These are phyloP conservation scores for Piprites chloris DNA, from an alignment of 2,113 vertebrate species.

Conservation along the genomic window DNA sequence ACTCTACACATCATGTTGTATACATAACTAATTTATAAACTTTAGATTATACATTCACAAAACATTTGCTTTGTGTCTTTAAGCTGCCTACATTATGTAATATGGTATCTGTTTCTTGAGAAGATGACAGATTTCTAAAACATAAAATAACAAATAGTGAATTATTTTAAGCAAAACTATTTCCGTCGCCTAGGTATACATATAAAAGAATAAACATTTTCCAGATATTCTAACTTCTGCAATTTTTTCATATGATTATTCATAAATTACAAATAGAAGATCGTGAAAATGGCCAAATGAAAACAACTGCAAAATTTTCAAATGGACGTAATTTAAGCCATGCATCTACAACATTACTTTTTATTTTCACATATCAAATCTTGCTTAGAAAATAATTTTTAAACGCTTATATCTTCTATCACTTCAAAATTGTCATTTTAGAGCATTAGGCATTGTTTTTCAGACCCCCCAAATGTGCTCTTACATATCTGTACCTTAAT, in stretches of 20 bases:
- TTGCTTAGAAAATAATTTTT: neutral
- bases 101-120: neutral
- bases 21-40: neutral
- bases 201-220: neutral
- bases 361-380: neutral
- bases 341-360: neutral
- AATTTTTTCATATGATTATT: neutral
- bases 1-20: neutral
- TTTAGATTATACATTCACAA: neutral
- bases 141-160: neutral
- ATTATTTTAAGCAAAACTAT: neutral
- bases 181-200: neutral
- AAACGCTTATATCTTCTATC: neutral
- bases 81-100: neutral
- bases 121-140: conserved; percentile 8
- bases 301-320: neutral
- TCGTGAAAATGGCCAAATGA: neutral
- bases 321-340: neutral
- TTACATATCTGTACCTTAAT: neutral
- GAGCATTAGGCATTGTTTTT: neutral
- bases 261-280: neutral
- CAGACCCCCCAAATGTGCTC: neutral
- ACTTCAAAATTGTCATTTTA: neutral
- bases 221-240: neutral
- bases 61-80: neutral